Percentiles rank a stretch among this genome's conserved stretches.
Evolutionary conservation across 1,140 invertebrate genomes (phyloP).

Genomic region (Sweltsa coloradensis): DNA sequence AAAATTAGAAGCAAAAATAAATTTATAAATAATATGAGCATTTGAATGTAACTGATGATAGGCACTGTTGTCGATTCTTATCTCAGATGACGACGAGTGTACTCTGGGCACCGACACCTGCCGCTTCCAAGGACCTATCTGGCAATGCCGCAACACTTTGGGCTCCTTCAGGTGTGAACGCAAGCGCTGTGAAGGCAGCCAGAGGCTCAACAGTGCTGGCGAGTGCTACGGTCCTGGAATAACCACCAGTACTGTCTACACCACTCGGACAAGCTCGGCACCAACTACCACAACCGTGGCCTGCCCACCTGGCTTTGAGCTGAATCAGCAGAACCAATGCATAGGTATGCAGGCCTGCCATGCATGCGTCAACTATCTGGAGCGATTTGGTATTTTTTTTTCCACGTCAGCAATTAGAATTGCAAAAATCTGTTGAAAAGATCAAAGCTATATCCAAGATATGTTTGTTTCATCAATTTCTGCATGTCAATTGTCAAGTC

Average conservation of each 20-base stretch:
- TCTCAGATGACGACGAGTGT: conserved; percentile 87
- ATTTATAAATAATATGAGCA: no score
- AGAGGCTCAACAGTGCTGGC: conserved; percentile 22
- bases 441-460: no score
- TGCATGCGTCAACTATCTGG: not conserved
- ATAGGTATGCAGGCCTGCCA: conserved; percentile 28
- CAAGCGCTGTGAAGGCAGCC: conserved; percentile 33
- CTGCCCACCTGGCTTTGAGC: conserved; percentile 36
- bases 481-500: no score
- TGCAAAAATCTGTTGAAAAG: no score
- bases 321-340: conserved; percentile 34
- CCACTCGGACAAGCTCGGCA: no score
- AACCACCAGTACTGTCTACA: no score
- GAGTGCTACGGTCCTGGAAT: no score
- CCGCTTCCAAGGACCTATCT: conserved; percentile 42
- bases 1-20: no score
- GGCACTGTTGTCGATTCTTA: not conserved
- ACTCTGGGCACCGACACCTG: conserved; percentile 69
- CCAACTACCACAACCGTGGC: no score
- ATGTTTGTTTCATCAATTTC: no score
- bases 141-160: conserved; percentile 71
- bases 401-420: not conserved
- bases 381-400: not conserved
- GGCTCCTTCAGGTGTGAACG: conserved; percentile 67
- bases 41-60: not conserved